Evolutionary conservation across 2,888 invertebrate genomes (phyloP).

Genomic region (Drosophila algonquin): DNA sequence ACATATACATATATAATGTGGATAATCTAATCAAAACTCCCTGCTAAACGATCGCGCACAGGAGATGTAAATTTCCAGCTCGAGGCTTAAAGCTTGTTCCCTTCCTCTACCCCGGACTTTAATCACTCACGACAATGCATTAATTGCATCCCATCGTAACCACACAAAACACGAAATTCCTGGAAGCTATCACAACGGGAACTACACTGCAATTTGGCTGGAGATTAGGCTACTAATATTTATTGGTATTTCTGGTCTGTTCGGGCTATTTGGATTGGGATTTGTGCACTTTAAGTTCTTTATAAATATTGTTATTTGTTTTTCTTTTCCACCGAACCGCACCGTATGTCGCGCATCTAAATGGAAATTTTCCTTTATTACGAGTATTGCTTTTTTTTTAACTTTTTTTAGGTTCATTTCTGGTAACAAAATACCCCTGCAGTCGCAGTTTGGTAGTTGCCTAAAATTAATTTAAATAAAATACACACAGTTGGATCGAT

Average conservation of each 20-base stretch:
- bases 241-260: slow-evolving; percentile 8
- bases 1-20: no score
- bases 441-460: slow-evolving; percentile 13
- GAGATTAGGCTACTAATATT: slow-evolving; percentile 34
- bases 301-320: slow-evolving; percentile 18
- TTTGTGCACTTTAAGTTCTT: slow-evolving; percentile 32
- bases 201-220: slow-evolving; percentile 27
- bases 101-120: background rate
- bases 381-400: background rate
- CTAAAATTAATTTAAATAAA: slow-evolving; percentile 47
- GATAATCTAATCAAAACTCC: background rate
- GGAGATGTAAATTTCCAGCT: background rate
- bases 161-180: slow-evolving; percentile 32
- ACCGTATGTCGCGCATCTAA: slow-evolving; percentile 31
- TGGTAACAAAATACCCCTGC: slow-evolving; percentile 15
- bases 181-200: slow-evolving; percentile 13
- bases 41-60: background rate
- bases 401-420: background rate
- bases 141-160: slow-evolving; percentile 30
- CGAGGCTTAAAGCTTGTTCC: background rate
- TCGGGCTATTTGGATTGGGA: background rate
- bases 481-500: slow-evolving; percentile 29
- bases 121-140: slow-evolving; percentile 25
- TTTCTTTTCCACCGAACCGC: background rate
- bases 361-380: slow-evolving; percentile 25